A percentile compares a stretch with the other conserved stretches of the same genome.
phyloP scores from a whole-genome alignment of 2,888 invertebrate genomes.

The Apamea sordens region DNA sequence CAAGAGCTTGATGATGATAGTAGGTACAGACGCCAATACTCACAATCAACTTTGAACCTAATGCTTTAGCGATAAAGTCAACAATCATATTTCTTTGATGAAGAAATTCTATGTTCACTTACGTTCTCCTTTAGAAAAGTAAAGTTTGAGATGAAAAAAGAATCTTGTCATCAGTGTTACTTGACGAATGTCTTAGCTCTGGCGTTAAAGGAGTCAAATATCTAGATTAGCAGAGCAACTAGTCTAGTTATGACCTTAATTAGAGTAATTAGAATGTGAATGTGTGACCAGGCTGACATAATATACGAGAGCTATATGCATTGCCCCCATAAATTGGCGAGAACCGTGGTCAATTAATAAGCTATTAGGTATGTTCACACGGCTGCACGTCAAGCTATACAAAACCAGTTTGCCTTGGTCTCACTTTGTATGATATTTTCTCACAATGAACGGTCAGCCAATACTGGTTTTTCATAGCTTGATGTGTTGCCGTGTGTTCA shows the following conservation, averaged over 20 bases:
- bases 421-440: no score
- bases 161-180: background rate
- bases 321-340: background rate
- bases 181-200: background rate
- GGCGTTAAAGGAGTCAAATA: background rate
- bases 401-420: no score
- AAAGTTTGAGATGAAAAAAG: background rate
- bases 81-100: background rate
- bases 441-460: no score
- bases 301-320: slow-evolving; percentile 7
- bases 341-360: background rate
- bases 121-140: background rate
- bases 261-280: slow-evolving; percentile 11
- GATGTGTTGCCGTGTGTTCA: no score
- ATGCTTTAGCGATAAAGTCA: no score
- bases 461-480: no score
- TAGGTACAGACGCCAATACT: background rate
- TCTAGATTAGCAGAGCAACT: slow-evolving; percentile 21
- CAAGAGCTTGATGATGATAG: background rate
- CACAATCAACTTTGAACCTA: no score
- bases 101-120: background rate
- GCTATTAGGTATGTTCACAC: slow-evolving; percentile 15
- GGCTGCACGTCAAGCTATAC: no score
- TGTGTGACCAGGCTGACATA: slow-evolving; percentile 36
- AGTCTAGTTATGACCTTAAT: slow-evolving; percentile 37